A percentile compares a stretch with the other conserved stretches of the same genome.
Evolutionary conservation across 2,797 vertebrate genomes (phyloP).

Genomic region (Poliocrania exsul): DNA sequence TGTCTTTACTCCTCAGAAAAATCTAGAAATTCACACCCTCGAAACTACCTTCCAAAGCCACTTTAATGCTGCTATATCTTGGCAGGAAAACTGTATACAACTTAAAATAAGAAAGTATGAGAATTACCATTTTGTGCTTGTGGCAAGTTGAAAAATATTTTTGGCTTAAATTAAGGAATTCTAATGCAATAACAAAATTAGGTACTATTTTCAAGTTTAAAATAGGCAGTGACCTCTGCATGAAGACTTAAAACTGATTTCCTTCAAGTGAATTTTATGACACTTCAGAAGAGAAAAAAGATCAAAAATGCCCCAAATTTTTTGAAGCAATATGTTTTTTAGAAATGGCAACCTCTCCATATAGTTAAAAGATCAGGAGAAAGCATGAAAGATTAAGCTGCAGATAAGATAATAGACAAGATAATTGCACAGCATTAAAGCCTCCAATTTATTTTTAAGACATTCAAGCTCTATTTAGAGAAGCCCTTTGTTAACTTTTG

Average conservation of each 20-base stretch:
- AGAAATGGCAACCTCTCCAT: conserved; percentile 24
- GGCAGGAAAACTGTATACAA: neutral
- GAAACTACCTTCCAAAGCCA: neutral
- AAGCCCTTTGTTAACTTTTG: conserved; percentile 72
- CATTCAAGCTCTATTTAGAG: conserved; percentile 76
- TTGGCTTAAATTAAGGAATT: neutral
- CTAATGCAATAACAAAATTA: neutral
- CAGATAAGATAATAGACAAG: conserved; percentile 78
- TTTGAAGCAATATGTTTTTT: conserved; percentile 34
- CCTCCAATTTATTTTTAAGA: conserved; percentile 79
- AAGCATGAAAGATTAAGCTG: conserved; percentile 72
- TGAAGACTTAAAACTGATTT: conserved; percentile 40
- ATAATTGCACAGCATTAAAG: conserved; percentile 78
- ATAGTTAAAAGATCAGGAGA: conserved; percentile 69
- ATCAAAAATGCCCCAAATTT: conserved; percentile 59
- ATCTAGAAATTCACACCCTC: neutral
- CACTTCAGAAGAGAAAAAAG: neutral
- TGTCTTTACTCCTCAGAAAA: neutral
- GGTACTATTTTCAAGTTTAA: conserved; percentile 10
- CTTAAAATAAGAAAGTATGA: neutral
- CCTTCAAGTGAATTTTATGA: conserved; percentile 39
- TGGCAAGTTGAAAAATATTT: neutral
- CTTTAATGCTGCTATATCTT: neutral
- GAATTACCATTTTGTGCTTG: neutral
- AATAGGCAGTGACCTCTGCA: neutral